Evolutionary conservation across 1,140 invertebrate species (phyloP), one percentile per base, ranked within the genome.

Genomic region (Zophobas morio): DNA sequence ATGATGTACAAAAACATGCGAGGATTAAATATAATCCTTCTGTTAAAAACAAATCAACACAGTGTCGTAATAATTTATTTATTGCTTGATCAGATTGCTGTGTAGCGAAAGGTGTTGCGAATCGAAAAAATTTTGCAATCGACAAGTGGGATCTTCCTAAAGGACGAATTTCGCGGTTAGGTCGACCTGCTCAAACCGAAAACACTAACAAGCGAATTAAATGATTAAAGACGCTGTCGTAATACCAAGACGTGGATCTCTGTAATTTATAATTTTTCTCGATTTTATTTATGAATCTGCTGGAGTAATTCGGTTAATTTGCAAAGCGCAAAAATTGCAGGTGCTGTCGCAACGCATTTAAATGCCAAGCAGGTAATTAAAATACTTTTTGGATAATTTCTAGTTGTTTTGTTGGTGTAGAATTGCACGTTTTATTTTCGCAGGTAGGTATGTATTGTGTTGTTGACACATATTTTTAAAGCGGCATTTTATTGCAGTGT

Each of bases 331-430:
- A 63, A 39, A 37, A 63, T 63, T 63, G 60, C 37, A 6, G 36
- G n/a, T 33, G 40, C n/a, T 66, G 60, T 66, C 39, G 60, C 20
- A 40, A 66, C 39, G 20, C 6, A 66, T 42, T 66, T 66, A 66
- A 66, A 66, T 66, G 60, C 60, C 60, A 66, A 66, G 42, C 60
- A 66, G 33, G 36, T 46, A 66, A 66, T 66, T 66, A 66, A 66
- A 66, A 66, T 66, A 66, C 6, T 6, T 42, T 34, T 6, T 46
- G 8, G 20, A 66, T 5, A 8, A 42, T 66, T 40, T 32, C 3
- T 20, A 32, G 60, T 42, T 66, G 60, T 66, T 66, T 60, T 1
- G 34, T 8, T 32, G n/a, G 60, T 33, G 6, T 39, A 34, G 42
- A 66, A 66, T 47, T 66, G 39, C 60, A 63, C 33, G 33, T 6